Conservation (phyloP, 2,113 vertebrate genomes). For the Ornithorhynchus anatinus region DNA sequence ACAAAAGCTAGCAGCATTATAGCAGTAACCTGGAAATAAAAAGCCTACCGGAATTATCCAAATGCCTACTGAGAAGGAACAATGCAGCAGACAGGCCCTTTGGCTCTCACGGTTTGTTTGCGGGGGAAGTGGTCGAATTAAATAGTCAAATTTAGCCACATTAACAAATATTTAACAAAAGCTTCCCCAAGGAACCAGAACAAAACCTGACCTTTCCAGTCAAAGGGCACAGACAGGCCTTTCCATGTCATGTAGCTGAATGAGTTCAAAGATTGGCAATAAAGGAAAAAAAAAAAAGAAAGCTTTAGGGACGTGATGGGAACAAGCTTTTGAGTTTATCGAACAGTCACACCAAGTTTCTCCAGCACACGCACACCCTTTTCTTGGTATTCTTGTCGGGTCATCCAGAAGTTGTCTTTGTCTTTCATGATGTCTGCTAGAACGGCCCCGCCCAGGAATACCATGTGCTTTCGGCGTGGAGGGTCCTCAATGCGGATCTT, state of each 20-base stretch:
- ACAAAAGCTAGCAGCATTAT: slow-evolving; percentile 69
- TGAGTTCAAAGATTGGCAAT: slow-evolving; percentile 78
- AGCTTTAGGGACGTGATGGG: slow-evolving; percentile 59
- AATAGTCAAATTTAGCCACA: slow-evolving; percentile 73
- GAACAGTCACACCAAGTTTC: slow-evolving; percentile 97
- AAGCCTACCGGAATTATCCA: slow-evolving; percentile 66
- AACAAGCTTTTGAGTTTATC: slow-evolving; percentile 81
- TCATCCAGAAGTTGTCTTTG: slow-evolving; percentile 99
- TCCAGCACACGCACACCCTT: slow-evolving; percentile 96
- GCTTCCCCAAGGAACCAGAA: slow-evolving; percentile 69
- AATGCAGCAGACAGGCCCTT: slow-evolving; percentile 67
- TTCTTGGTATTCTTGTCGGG: slow-evolving; percentile 94
- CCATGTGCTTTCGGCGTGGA: slow-evolving; percentile 98
- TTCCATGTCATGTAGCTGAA: slow-evolving; percentile 70
- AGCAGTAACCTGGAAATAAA: slow-evolving; percentile 68
- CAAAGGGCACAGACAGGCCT: slow-evolving; percentile 69
- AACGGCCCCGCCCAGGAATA: slow-evolving; percentile 94
- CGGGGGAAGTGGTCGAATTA: slow-evolving; percentile 68
- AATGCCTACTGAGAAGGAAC: slow-evolving; percentile 62
- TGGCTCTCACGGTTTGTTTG: slow-evolving; percentile 60
- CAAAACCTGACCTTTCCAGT: slow-evolving; percentile 70
- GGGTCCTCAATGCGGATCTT: slow-evolving; percentile 98
- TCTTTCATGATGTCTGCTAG: slow-evolving; percentile 99
- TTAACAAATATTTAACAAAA: slow-evolving; percentile 74
- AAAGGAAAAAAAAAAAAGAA: slow-evolving; percentile 53